Base-by-base conservation (phyloP, 1,140 invertebrate genomes). In the Magallana gigas region DNA sequence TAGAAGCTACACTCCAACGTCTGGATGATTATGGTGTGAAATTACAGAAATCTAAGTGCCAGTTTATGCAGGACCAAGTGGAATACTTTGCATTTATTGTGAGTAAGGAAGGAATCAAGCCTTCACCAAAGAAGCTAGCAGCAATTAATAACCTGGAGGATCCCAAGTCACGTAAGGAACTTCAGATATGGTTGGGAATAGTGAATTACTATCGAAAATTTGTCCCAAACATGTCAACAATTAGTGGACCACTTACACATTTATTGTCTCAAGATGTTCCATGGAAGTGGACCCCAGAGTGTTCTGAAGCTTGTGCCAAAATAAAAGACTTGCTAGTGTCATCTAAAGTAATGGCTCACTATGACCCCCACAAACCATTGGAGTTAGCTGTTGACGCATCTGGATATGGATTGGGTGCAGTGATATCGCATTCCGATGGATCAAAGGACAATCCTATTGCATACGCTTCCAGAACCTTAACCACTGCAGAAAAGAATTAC, bases 341-440 rank as follows among this genome's bases (percentile, higher is more conserved):
- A 7, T 59, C 80, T 18, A 16, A 71, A 18, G 58, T 88, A 1
- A 56, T 88, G 9, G 62, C 68, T n/a, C 87, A 87, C 29, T 87
- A 57, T 29, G 16, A 87, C 48, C 80, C 85, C 0, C 11, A 87
- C 14, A 18, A 80, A 71, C 81, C 83, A 14, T 6, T 87, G 18
- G 14, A 12, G 6, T 59, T 84, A n/a, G 86, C 86, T 16, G 23
- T 62, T 80, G 86, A 80, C 14, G 86, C 83, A 1, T 87, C 83
- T 48, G 56, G 60, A 12, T 84, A 64, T 76, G 82, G 86, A 18
- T 48, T 87, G n/a, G 86, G 62, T 36, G 57, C 60, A 11, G 62
- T 71, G 23, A 29, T 85, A 8, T 90, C 91, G 7, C 93, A 95
- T 64, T 85, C 87, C 16, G 92, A 93, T 81, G 83, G 58, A 36